Evolutionary conservation across 64 coral and sea anemone species (phyloP), one percentile per base, ranked within the genome.

Genomic region (Pachyseris speciosa): DNA sequence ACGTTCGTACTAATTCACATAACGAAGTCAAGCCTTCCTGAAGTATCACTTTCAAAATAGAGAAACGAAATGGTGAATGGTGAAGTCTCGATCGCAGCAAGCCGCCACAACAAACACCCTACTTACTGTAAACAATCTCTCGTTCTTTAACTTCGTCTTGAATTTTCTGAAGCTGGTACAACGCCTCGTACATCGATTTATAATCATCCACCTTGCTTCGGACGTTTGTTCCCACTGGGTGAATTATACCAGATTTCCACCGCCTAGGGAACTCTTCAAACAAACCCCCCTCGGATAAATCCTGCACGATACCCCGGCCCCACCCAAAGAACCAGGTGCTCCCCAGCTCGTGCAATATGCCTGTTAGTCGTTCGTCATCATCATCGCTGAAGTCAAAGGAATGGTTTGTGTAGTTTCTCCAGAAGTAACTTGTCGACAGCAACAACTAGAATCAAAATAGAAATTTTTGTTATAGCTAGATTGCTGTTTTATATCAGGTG

Each of bases 111-210:
- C n/a, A n/a, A n/a, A n/a, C n/a, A n/a, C n/a, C n/a, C 34, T 9
- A 81, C 77, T 81, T 61, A 81, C 77, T 61, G 36, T 81, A 81
- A 20, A 81, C 77, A 61, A 81, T 81, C 19, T 81, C 77, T 61
- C 77, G 51, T 26, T 81, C 52, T 4, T 81, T 20, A 22, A 81
- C 53, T 81, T 79, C 75, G 22, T 37, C 49, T 32, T 57, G 75
- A 2, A 79, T 17, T 30, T 81, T 81, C 19, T 81, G 77, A 20
- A 81, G 34, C 77, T 81, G 77, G 26, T 81, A 60, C 1, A 81
- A 34, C 22, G 77, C 51, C n/a, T 81, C 52, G 22, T 61, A 81
- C 33, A 81, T 59, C 7, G 77, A 29, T 13, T 81, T 81, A 20
- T 81, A 40, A 22, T 81, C 77, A 1, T 59, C 31, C 52, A 81